Conservation (phyloP, 2,797 vertebrate species). For the Anabacerthia variegaticeps region DNA sequence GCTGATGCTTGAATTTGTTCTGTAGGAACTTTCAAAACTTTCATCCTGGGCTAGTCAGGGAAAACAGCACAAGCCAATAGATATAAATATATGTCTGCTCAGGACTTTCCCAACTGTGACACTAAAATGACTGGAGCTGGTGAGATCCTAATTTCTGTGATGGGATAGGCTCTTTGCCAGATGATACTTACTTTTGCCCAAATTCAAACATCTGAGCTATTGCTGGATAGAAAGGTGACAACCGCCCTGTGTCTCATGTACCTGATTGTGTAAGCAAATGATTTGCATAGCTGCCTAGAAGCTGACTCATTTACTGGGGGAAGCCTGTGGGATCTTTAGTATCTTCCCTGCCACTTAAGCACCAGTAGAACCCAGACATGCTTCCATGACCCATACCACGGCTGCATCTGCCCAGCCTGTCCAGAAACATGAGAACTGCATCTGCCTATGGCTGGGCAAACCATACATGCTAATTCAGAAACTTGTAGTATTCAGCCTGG, state of each 20-base stretch:
- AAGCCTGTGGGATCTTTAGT: not conserved
- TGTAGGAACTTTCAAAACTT: not conserved
- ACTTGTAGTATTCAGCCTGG: not conserved
- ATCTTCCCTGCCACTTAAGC: not conserved
- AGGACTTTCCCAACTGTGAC: not conserved
- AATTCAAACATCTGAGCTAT: not conserved
- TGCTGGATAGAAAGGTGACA: not conserved
- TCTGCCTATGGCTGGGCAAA: not conserved
- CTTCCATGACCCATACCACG: not conserved
- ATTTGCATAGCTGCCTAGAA: not conserved
- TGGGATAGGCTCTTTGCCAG: not conserved
- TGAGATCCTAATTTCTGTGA: not conserved
- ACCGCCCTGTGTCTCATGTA: not conserved
- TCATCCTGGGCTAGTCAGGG: not conserved
- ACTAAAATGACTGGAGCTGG: not conserved
- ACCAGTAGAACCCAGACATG: not conserved
- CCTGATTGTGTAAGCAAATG: not conserved
- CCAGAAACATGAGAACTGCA: not conserved
- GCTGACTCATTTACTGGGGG: not conserved
- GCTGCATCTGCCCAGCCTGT: not conserved
- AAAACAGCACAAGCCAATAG: not conserved
- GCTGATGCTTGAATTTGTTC: not conserved
- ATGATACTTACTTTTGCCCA: not conserved
- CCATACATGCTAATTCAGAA: not conserved
- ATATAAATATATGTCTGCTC: rapidly evolving